Evolutionary conservation across 2,797 vertebrate genomes (phyloP), one percentile per base, ranked within the genome.

Genomic region (Coregonus suidteri): DNA sequence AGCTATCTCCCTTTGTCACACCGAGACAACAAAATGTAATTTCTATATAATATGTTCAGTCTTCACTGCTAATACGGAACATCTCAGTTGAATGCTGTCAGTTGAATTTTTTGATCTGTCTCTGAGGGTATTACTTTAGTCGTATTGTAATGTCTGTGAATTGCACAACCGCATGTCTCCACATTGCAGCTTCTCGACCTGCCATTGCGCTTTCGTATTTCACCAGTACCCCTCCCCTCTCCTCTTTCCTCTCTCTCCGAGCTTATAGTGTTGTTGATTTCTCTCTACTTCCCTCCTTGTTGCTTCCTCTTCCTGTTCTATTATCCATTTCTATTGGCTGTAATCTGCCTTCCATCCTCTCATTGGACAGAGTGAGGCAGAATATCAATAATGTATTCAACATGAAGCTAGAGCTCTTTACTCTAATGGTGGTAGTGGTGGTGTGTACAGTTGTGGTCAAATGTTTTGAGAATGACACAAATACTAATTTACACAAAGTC

Each of bases 291-390:
- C 65, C 41, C 77, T 81, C 62, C 15, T 83, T 75, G 81, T 47
- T 75, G 79, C 84, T 89, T 91, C 88, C 90, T 90, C 85, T 91
- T 91, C 90, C 91, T 91, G 80, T 41, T 85, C 86, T 85, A 31
- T 77, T 51, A 31, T 68, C 0, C 37, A 16, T 81, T 53, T 74
- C 25, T 53, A 90, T 88, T 90, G 91, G 91, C 83, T 76, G 56
- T 68, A 54, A 77, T 77, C 79, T 6, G 77, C 83, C 51, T 9
- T 25, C 1, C 62, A 0, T 53, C 69, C 34, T 69, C 76, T 77
- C 77, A 87, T 87, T 92, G 90, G 90, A 83, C 77, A 82, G 78
- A 79, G 77, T 77, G 65, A 59, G 35, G 74, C 86, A 78, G 87
- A 89, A 91, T 86, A 86, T 86, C 79, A 34, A 84, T 79, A 88